Conservation (phyloP, 2,888 invertebrate species). For the Rhamphomyia laevipes region DNA sequence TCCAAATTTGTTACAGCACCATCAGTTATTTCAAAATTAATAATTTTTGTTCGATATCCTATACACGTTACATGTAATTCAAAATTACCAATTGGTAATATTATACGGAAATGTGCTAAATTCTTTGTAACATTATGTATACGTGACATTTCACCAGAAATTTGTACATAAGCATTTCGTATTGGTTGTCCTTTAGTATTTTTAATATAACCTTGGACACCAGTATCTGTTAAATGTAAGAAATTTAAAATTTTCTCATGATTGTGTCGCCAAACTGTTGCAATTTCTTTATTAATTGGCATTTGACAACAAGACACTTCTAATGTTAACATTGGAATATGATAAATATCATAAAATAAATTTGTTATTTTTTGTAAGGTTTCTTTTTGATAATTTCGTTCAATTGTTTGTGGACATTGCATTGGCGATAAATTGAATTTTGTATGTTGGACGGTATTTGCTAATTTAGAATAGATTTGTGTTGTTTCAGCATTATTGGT, state of each 20-base stretch:
- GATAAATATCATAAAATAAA: slow-evolving; percentile 48
- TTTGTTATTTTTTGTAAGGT: slow-evolving; percentile 43
- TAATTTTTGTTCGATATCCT: slow-evolving; percentile 43
- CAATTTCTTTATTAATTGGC: slow-evolving; percentile 55
- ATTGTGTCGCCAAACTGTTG: slow-evolving; percentile 59
- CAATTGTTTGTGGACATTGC: slow-evolving; percentile 24
- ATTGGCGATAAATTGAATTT: slow-evolving; percentile 27
- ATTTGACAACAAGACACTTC: slow-evolving; percentile 76
- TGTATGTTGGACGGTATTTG: slow-evolving; percentile 27
- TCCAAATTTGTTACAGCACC: slow-evolving; percentile 24
- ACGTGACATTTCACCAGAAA: slow-evolving; percentile 44
- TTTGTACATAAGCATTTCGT: slow-evolving; percentile 55
- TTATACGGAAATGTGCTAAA: slow-evolving; percentile 57
- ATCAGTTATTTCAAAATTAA: slow-evolving; percentile 29
- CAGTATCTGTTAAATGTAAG: slow-evolving; percentile 49
- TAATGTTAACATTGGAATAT: slow-evolving; percentile 54
- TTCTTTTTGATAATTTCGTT: slow-evolving; percentile 23
- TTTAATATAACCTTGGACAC: slow-evolving; percentile 58
- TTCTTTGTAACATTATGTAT: slow-evolving; percentile 53
- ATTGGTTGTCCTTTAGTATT: slow-evolving; percentile 53
- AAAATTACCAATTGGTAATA: slow-evolving; percentile 58
- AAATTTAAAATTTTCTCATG: slow-evolving; percentile 51
- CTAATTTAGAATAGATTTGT: slow-evolving; percentile 27
- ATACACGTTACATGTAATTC: slow-evolving; percentile 48
- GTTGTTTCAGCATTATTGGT: slow-evolving; percentile 13